phyloP scores from a whole-genome alignment of 1,140 invertebrate species.

The Delia radicum region DNA sequence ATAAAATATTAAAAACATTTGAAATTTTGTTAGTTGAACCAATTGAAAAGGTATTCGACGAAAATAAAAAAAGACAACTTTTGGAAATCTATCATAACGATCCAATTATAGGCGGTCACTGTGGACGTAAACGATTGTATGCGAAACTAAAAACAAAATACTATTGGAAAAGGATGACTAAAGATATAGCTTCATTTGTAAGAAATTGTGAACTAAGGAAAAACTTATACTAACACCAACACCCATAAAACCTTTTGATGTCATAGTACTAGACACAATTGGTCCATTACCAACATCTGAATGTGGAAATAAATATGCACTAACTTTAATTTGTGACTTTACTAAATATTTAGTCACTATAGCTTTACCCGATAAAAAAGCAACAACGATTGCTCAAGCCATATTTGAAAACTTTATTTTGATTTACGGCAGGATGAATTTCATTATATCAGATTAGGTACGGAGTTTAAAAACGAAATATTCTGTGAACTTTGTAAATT shows the following conservation, averaged over 20 bases:
- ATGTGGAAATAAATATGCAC: neutral
- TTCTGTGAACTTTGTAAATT: constrained; percentile 11
- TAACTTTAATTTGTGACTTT: constrained; percentile 7
- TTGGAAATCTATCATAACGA: neutral
- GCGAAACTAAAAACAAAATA: neutral
- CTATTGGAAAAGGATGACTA: constrained; percentile 11
- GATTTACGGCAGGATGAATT: constrained; percentile 15
- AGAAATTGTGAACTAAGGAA: constrained; percentile 3
- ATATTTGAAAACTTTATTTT: constrained; percentile 22
- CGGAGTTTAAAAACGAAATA: constrained; percentile 10
- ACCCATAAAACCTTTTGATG: neutral
- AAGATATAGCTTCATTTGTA: constrained; percentile 18
- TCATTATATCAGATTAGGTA: constrained; percentile 19
- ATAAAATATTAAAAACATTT: constrained; percentile 15
- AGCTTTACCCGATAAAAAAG: constrained; percentile 5
- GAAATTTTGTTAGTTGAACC: constrained; percentile 10
- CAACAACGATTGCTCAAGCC: neutral
- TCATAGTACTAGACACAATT: neutral
- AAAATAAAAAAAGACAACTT: neutral
- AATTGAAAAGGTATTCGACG: constrained; percentile 5
- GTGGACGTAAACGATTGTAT: neutral
- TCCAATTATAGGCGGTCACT: neutral
- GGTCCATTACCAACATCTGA: neutral
- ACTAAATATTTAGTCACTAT: constrained; percentile 18
- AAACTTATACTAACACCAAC: neutral